Percentiles rank a stretch among this genome's conserved stretches.
phyloP scores from a whole-genome alignment of 2,797 vertebrate species.

The Galago senegalensis region DNA sequence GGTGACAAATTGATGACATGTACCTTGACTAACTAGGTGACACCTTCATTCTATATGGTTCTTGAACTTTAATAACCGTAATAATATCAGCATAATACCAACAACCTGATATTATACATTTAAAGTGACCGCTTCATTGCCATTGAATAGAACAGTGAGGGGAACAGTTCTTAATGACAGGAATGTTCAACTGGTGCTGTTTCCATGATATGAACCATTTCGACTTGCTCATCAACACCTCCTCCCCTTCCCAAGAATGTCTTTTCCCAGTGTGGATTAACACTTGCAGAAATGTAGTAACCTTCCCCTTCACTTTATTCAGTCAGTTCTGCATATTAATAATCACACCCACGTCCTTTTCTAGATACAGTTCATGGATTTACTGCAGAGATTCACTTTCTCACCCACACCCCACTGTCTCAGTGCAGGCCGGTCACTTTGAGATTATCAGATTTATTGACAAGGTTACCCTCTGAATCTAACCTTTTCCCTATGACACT shows the following conservation, averaged over 20 bases:
- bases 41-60: not conserved
- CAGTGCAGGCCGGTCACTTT: not conserved
- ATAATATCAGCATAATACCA: not conserved
- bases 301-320: not conserved
- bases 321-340: not conserved
- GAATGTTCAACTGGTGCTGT: not conserved
- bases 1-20: slow-evolving; percentile 45
- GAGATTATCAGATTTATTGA: not conserved
- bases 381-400: not conserved
- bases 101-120: not conserved
- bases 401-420: not conserved
- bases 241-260: slow-evolving; percentile 10
- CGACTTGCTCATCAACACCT: not conserved
- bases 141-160: not conserved
- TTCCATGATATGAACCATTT: not conserved
- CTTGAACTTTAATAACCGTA: slow-evolving; percentile 43
- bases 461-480: not conserved
- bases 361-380: not conserved
- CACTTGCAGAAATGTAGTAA: not conserved
- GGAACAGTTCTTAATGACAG: not conserved
- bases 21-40: slow-evolving; percentile 33
- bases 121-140: not conserved
- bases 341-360: not conserved
- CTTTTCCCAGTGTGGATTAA: not conserved
- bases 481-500: not conserved